These are phyloP conservation scores for Hylia prasina DNA, from an alignment of 2,113 vertebrate genomes.

Conservation along the genomic window DNA sequence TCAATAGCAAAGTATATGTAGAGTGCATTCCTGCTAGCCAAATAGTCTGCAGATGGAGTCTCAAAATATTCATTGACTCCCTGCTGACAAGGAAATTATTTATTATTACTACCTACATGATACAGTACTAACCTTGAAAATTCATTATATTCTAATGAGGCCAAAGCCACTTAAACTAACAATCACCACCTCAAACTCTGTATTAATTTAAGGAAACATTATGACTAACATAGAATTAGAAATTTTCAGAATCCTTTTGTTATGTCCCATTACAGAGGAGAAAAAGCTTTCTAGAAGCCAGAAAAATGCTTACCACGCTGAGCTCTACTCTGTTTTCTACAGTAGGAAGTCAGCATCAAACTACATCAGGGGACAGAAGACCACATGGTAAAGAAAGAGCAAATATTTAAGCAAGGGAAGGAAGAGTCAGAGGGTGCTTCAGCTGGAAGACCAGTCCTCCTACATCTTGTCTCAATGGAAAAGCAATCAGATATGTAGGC, in stretches of 20 bases:
- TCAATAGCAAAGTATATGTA: conserved; percentile 12
- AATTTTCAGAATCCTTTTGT: not conserved
- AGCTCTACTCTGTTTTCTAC: not conserved
- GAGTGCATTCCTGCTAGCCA: conserved; percentile 39
- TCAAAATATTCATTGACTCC: conserved; percentile 68
- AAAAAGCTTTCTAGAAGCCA: not conserved
- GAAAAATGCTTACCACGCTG: not conserved
- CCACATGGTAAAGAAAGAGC: not conserved
- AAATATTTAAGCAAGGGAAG: not conserved
- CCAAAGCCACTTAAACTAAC: conserved; percentile 3
- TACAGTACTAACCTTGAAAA: conserved; percentile 65
- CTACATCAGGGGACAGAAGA: accelerated
- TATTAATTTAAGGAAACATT: conserved; percentile 4
- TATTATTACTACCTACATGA: conserved; percentile 66
- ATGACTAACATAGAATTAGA: not conserved
- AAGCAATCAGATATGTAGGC: not conserved
- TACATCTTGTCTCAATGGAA: not conserved
- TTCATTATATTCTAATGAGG: conserved; percentile 55
- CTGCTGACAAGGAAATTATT: conserved; percentile 66
- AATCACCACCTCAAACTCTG: not conserved
- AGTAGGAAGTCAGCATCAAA: not conserved
- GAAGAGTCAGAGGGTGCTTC: not conserved
- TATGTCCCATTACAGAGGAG: not conserved
- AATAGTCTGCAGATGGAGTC: conserved; percentile 63
- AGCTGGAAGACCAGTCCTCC: not conserved